These are phyloP conservation scores for Acanthurus leucopareius DNA, from an alignment of 2,797 vertebrate genomes.

Conservation along the genomic window DNA sequence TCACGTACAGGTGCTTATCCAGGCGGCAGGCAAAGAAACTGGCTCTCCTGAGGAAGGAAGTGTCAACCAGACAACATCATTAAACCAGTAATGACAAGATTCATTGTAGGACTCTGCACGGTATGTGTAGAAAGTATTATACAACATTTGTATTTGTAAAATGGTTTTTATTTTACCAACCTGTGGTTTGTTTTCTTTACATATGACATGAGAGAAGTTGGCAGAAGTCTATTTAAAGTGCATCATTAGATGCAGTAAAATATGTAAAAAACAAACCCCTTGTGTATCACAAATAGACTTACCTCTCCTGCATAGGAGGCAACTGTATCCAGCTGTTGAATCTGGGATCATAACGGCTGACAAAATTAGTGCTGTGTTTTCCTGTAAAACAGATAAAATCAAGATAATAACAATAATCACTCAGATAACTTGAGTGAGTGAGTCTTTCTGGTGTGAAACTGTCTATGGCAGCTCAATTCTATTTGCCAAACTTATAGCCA, in stretches of 20 bases:
- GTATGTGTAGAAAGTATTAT: background rate
- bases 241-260: background rate
- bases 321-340: slow-evolving; percentile 99
- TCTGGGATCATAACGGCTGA: slow-evolving; percentile 98
- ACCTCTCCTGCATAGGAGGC: slow-evolving; percentile 99
- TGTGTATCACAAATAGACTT: slow-evolving; percentile 58
- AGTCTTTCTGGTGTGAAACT: background rate
- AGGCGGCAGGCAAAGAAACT: slow-evolving; percentile 98
- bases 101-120: background rate
- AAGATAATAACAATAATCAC: slow-evolving; percentile 13
- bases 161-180: background rate
- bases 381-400: slow-evolving; percentile 81
- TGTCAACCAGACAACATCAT: slow-evolving; percentile 71
- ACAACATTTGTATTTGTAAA: background rate
- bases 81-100: slow-evolving; percentile 49
- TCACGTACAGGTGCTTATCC: slow-evolving; percentile 97
- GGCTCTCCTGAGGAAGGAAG: slow-evolving; percentile 91
- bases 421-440: background rate
- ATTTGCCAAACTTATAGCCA: background rate
- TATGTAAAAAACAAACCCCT: background rate
- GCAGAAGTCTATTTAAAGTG: background rate
- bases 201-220: background rate
- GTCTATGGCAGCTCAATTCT: background rate
- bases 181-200: background rate
- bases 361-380: slow-evolving; percentile 99